phyloP scores from a whole-genome alignment of 2,797 vertebrate species.

The Sebastiscus albofasciatus region DNA sequence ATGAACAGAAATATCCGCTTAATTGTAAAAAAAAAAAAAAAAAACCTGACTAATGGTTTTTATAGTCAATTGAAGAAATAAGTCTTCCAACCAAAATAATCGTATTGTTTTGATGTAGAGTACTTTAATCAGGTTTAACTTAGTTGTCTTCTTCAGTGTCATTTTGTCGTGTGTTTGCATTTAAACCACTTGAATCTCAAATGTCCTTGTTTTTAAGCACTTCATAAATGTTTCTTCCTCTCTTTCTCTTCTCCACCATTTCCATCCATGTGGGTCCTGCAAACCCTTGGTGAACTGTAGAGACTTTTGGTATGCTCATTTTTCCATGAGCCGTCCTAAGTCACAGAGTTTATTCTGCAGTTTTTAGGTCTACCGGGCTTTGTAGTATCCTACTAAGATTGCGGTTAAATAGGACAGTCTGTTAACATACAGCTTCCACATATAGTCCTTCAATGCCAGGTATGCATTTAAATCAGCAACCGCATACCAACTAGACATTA shows the following conservation, averaged over 20 bases:
- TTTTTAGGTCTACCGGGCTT: neutral
- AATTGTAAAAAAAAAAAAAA: no score
- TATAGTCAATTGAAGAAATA: neutral
- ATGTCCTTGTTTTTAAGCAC: conserved; percentile 70
- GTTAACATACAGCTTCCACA: conserved; percentile 9
- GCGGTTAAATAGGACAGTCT: neutral
- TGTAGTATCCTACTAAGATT: neutral
- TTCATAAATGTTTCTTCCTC: conserved; percentile 81
- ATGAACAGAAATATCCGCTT: neutral
- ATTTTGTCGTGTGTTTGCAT: conserved; percentile 63
- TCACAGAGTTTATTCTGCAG: conserved; percentile 73
- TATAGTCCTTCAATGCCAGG: neutral
- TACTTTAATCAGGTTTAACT: neutral
- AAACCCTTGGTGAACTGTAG: conserved; percentile 92
- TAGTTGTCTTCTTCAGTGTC: conserved; percentile 47
- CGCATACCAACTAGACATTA: neutral
- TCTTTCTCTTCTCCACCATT: conserved; percentile 85
- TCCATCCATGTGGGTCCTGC: conserved; percentile 91
- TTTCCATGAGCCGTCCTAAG: conserved; percentile 85
- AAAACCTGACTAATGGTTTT: conserved; percentile 5
- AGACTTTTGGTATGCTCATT: conserved; percentile 93
- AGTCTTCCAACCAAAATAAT: neutral
- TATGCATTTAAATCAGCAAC: conserved; percentile 22
- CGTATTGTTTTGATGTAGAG: neutral
- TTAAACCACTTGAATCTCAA: conserved; percentile 63